Evolutionary conservation across 37 sponge, comb jelly and placozoan species (phyloP).

Genomic region (Oscarella lobularis): DNA sequence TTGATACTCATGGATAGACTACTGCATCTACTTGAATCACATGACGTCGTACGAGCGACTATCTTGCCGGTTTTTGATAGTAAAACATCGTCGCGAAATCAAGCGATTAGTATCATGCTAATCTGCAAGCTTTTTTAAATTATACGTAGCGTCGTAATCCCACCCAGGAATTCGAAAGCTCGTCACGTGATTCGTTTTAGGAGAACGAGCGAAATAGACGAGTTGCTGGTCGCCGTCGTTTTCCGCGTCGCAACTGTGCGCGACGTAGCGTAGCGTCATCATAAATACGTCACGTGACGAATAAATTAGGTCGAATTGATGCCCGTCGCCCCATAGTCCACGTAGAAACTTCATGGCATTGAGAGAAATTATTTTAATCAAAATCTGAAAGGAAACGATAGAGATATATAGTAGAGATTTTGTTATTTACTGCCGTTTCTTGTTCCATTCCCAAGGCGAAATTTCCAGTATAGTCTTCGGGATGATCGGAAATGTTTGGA

Average conservation of each 20-base stretch:
- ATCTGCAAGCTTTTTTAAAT: no score
- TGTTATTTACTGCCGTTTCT: no score
- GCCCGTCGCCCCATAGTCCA: no score
- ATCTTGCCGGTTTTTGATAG: background rate
- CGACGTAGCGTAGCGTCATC: background rate
- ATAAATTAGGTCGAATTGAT: background rate
- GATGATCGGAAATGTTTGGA: conserved; percentile 12
- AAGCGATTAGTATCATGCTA: background rate
- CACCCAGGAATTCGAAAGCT: conserved; percentile 37
- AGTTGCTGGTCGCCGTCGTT: conserved; percentile 14
- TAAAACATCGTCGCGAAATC: background rate
- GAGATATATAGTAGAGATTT: no score
- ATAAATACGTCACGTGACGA: background rate
- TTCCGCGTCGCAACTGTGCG: background rate
- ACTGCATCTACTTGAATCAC: background rate
- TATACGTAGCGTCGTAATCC: conserved; percentile 15
- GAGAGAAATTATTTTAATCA: no score
- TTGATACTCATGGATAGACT: background rate
- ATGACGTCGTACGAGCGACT: background rate
- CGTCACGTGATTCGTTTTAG: conserved; percentile 2
- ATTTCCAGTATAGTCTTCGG: conserved; percentile 28
- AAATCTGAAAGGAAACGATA: no score
- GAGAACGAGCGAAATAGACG: conserved; percentile 28
- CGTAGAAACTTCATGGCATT: no score
- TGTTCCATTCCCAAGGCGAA: no score